These are phyloP conservation scores for Saturnia japonica DNA, from an alignment of 2,888 invertebrate species.

Conservation along the genomic window DNA sequence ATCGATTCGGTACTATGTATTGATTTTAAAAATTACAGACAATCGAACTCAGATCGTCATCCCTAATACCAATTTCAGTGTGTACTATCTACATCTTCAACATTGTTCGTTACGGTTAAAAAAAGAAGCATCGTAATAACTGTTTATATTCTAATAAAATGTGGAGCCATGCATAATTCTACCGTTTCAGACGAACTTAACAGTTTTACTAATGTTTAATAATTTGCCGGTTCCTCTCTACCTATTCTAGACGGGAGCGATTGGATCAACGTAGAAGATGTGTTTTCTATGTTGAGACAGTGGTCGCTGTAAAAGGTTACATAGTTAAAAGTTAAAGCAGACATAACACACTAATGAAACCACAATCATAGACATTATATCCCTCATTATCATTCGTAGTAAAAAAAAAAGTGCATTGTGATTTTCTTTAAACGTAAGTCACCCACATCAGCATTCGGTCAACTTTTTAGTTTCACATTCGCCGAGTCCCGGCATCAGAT, in stretches of 20 bases:
- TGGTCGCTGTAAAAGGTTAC: constrained; percentile 18
- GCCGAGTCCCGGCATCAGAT: constrained; percentile 39
- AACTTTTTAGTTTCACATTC: constrained; percentile 58
- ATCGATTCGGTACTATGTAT: no score
- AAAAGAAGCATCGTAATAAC: constrained; percentile 30
- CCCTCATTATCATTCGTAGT: constrained; percentile 44
- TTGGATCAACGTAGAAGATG: constrained; percentile 31
- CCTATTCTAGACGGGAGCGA: constrained; percentile 28
- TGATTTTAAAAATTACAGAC: no score
- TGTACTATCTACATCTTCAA: constrained; percentile 15
- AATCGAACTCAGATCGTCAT: no score
- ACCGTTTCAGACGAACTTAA: constrained; percentile 39
- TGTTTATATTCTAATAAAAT: constrained; percentile 42
- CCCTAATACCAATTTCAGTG: not conserved
- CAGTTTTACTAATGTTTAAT: constrained; percentile 21
- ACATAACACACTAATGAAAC: constrained; percentile 72
- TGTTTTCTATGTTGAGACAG: constrained; percentile 40
- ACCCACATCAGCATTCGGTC: constrained; percentile 47
- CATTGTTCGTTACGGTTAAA: constrained; percentile 39
- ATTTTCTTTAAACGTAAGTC: constrained; percentile 36
- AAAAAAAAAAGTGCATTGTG: constrained; percentile 36
- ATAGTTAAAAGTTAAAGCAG: constrained; percentile 42
- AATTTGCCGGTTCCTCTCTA: constrained; percentile 14
- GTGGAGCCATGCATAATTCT: constrained; percentile 57
- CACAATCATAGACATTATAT: constrained; percentile 58